phyloP scores from a whole-genome alignment of 1,140 invertebrate genomes.

The Caenorhabditis brenneri region DNA sequence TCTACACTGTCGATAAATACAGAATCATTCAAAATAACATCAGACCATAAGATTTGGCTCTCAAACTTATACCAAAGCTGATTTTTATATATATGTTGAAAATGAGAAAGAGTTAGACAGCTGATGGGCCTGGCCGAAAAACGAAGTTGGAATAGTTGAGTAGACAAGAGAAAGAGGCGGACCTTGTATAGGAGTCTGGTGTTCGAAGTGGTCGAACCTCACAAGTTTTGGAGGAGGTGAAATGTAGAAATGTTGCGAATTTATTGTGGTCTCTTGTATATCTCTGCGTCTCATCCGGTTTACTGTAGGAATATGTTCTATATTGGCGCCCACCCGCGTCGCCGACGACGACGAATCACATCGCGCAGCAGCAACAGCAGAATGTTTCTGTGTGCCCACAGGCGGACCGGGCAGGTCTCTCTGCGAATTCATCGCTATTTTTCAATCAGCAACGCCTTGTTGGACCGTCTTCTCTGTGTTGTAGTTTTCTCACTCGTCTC shows the following conservation, averaged over 20 bases:
- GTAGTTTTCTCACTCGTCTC: not conserved
- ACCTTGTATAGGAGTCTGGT: not conserved
- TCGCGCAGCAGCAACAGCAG: constrained; percentile 21
- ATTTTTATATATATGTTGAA: no score
- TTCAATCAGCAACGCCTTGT: constrained; percentile 13
- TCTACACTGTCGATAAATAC: no score
- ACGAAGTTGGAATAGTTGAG: no score
- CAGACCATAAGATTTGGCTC: no score
- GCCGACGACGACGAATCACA: constrained; percentile 31
- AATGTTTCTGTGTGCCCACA: constrained; percentile 28
- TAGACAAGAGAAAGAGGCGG: not conserved
- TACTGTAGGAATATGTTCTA: constrained; percentile 26
- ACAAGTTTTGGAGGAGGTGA: not conserved
- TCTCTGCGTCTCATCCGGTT: constrained; percentile 2
- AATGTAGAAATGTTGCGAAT: constrained; percentile 30
- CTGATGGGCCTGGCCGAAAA: no score
- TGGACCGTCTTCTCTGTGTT: not conserved
- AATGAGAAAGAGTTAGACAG: no score
- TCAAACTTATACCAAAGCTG: no score
- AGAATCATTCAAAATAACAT: no score
- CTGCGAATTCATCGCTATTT: constrained; percentile 34
- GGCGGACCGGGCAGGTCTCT: constrained; percentile 4
- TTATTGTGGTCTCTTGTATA: constrained; percentile 19
- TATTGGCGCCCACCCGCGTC: constrained; percentile 40
- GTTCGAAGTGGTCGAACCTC: not conserved